Base-by-base conservation (phyloP, 2,888 invertebrate genomes). In the Dinocampus coccinellae region DNA sequence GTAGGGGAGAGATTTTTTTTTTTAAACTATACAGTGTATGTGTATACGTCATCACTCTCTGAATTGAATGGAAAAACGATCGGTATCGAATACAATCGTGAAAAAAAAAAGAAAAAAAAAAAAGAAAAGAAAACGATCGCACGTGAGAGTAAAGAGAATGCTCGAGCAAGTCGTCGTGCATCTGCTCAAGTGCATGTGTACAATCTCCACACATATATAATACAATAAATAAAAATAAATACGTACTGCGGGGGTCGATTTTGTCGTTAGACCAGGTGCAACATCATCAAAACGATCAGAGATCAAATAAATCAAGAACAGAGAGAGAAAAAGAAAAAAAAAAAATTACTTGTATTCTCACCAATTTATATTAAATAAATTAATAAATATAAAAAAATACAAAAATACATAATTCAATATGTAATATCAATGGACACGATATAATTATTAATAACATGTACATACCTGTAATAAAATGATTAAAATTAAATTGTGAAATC, bases 281-380 rank as follows among this genome's bases (percentile, higher is more conserved):
- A 47, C 47, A 47, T 47, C 47, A 16, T 16, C 16, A 9, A 16
- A 47, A 47, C 47, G 47, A 47, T 47, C 16, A 47, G 7, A 47
- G 47, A 47, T 47, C 47, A 47, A 47, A 47, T 47, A 47, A 47
- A 47, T 47, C 47, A 47, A 16, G n/a, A n/a, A n/a, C n/a, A 72
- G 63, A 79, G 78, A 80, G 76, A 81, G 80, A 81, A 82, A 81
- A 20, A 20, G 9, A 47, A 47, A 47, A 29, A 29, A 29, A 29
- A 29, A 29, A 29, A 29, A 29, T 4, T 4, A 29, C 7, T 29
- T 7, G 7, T 29, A 29, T 7, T 4, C 29, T 29, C 29, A 4
- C 29, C 29, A 29, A 29, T 29, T 29, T 29, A 29, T 29, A 29
- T 29, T 29, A 29, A 29, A 29, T 29, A 4, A 29, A 29, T 29